phyloP scores from a whole-genome alignment of 1,140 invertebrate species.

The Aphis craccivora region DNA sequence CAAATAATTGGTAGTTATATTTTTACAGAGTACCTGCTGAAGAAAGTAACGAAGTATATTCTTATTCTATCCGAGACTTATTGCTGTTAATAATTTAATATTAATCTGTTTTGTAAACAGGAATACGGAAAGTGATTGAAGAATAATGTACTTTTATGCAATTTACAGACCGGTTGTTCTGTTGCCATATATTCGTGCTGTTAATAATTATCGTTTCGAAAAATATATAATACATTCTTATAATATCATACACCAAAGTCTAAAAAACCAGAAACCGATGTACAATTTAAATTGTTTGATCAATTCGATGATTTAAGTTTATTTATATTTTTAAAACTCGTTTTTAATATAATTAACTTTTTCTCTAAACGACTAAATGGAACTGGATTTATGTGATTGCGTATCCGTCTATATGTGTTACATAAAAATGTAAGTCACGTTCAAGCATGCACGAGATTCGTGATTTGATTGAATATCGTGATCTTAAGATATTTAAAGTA shows the following conservation, averaged over 20 bases:
- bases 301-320: neutral
- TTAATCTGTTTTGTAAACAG: neutral
- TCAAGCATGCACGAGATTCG: neutral
- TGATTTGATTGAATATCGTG: constrained; percentile 10
- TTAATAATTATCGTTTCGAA: constrained; percentile 29
- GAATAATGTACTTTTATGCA: neutral
- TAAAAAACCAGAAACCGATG: neutral
- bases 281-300: neutral
- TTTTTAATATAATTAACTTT: constrained; percentile 22
- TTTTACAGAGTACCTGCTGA: neutral
- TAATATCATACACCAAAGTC: neutral
- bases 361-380: neutral
- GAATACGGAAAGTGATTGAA: neutral
- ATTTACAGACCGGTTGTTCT: constrained; percentile 4
- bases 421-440: constrained; percentile 2
- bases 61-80: neutral
- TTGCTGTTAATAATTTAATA: neutral
- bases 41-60: neutral
- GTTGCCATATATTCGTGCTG: neutral
- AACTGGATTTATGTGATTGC: constrained; percentile 21
- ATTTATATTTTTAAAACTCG: constrained; percentile 7
- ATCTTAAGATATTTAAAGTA: neutral
- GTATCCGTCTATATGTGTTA: neutral
- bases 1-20: neutral
- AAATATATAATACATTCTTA: neutral